Conservation (phyloP, 2,797 vertebrate genomes). For the Peromyscus nudipes region DNA sequence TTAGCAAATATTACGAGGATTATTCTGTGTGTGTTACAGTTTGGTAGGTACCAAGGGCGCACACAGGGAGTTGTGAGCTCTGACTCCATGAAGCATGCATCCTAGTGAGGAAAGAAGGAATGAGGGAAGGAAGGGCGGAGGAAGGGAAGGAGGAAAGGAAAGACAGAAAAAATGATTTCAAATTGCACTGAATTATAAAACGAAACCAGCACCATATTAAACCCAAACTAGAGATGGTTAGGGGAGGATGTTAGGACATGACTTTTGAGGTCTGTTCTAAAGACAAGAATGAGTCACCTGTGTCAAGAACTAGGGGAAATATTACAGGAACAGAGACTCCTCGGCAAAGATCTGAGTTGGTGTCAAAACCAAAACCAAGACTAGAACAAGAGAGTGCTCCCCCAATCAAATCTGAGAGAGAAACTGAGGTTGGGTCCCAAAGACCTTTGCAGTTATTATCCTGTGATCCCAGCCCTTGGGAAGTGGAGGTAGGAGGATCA, state of each 20-base stretch:
- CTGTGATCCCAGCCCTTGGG: not conserved
- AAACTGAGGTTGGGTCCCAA: not conserved
- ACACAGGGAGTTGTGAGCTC: not conserved
- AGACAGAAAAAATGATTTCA: not conserved
- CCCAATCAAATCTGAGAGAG: not conserved
- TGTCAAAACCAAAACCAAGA: not conserved
- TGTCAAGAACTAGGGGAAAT: not conserved
- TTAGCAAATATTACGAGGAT: not conserved
- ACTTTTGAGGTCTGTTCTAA: not conserved
- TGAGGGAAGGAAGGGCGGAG: not conserved
- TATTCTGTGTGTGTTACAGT: not conserved
- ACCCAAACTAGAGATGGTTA: not conserved
- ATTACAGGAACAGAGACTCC: not conserved
- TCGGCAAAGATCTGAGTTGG: not conserved
- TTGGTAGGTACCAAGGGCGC: not conserved
- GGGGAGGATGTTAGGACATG: not conserved
- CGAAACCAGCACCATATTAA: not conserved
- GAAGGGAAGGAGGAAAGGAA: not conserved
- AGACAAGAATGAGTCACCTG: slow-evolving; percentile 30
- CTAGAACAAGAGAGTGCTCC: not conserved
- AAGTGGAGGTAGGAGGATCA: not conserved
- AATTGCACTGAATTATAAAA: not conserved
- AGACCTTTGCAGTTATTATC: not conserved
- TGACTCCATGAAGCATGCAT: not conserved
- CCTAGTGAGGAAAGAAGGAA: not conserved